Conservation (phyloP, 2,113 vertebrate genomes). For the Corydoras maculifer region DNA sequence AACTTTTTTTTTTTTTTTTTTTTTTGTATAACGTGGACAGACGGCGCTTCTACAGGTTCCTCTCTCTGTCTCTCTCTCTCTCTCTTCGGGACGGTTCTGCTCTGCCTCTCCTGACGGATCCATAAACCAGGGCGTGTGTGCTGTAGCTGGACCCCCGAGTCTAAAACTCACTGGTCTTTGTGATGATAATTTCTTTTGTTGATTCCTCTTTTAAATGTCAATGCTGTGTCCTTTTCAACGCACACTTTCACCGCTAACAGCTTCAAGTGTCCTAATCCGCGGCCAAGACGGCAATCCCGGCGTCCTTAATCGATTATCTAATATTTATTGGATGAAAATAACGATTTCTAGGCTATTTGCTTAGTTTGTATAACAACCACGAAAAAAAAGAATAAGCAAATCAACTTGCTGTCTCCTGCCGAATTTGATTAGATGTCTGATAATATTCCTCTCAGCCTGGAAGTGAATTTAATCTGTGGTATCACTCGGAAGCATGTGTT, state of each 20-base stretch:
- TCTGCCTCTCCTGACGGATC: constrained; percentile 39
- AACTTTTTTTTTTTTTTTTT: not conserved
- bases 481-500: not conserved
- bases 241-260: constrained; percentile 60
- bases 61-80: not conserved
- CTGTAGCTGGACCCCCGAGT: constrained; percentile 46
- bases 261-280: constrained; percentile 53
- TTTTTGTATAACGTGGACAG: not conserved
- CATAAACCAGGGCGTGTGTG: constrained; percentile 39
- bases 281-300: constrained; percentile 45
- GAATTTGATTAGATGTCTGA: not conserved
- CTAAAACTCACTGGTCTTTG: constrained; percentile 56
- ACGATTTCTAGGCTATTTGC: constrained; percentile 13
- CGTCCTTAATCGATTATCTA: constrained; percentile 53
- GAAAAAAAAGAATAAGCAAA: not conserved
- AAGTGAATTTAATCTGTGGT: not conserved
- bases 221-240: constrained; percentile 53
- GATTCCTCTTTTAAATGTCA: constrained; percentile 54
- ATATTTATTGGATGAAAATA: constrained; percentile 56
- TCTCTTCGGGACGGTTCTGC: not conserved
- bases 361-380: not conserved
- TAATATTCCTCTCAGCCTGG: not conserved
- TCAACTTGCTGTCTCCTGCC: not conserved
- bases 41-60: constrained; percentile 25
- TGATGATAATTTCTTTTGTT: constrained; percentile 69